A percentile compares a stretch with the other conserved stretches of the same genome.
Evolutionary conservation across 2,888 invertebrate genomes (phyloP).

Genomic region (Ptychoptera contaminata): DNA sequence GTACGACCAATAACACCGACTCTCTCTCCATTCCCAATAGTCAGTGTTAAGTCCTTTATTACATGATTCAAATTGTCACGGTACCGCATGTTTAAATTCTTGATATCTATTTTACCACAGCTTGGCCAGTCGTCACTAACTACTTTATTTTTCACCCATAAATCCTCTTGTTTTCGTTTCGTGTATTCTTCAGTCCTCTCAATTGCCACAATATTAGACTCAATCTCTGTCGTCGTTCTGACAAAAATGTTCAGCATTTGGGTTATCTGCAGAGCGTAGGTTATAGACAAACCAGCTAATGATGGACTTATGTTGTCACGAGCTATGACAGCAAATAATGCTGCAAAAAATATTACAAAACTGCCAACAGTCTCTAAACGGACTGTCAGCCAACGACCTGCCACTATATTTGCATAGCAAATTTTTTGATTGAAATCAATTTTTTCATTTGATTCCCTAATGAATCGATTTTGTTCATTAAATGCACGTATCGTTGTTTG

Average conservation of each 20-base stretch:
- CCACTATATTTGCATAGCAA: conserved; percentile 33
- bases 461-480: conserved; percentile 25
- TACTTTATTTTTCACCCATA: conserved; percentile 13
- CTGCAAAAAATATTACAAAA: conserved; percentile 37
- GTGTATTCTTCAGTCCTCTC: conserved; percentile 42
- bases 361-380: conserved; percentile 36
- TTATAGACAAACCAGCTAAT: conserved; percentile 37
- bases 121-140: conserved; percentile 27
- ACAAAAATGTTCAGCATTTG: conserved; percentile 39
- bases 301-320: conserved; percentile 22
- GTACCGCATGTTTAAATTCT: conserved; percentile 30
- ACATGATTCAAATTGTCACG: conserved; percentile 33
- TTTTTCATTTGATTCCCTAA: conserved; percentile 33
- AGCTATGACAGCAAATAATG: conserved; percentile 37
- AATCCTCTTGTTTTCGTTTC: conserved; percentile 22
- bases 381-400: conserved; percentile 27
- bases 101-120: conserved; percentile 29
- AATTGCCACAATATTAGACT: conserved; percentile 42
- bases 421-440: conserved; percentile 36
- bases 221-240: conserved; percentile 38
- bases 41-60: conserved; percentile 26
- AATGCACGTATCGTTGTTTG: conserved; percentile 34
- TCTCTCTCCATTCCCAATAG: conserved; percentile 30
- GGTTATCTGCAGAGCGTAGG: conserved; percentile 34
- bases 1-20: conserved; percentile 27